phyloP scores from a whole-genome alignment of 2,797 vertebrate species.

The Pangasius macronema region DNA sequence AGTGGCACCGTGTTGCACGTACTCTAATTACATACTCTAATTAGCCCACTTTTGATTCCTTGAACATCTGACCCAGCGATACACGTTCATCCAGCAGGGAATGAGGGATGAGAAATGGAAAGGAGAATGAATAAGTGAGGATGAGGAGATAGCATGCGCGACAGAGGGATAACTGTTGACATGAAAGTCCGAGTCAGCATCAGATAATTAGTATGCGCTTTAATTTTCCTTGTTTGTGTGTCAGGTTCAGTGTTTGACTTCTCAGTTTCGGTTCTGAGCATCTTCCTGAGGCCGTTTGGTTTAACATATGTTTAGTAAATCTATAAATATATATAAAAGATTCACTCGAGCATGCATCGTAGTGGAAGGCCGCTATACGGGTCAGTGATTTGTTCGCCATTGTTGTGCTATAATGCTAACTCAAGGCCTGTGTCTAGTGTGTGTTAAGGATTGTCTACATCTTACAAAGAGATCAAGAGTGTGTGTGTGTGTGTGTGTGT shows the following conservation, averaged over 20 bases:
- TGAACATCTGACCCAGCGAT: conserved; percentile 34
- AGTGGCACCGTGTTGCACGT: background rate
- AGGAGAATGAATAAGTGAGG: conserved; percentile 9
- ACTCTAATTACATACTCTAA: conserved; percentile 29
- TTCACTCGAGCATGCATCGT: background rate
- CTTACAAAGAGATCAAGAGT: conserved; percentile 7
- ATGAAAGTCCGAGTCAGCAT: background rate
- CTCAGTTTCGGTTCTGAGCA: background rate
- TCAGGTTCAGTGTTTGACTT: background rate
- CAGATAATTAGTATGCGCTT: background rate
- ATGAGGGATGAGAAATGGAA: conserved; percentile 14
- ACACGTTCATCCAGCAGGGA: background rate
- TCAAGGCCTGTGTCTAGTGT: conserved; percentile 41
- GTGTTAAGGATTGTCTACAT: background rate
- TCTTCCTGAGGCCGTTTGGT: background rate
- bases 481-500: conserved; percentile 15
- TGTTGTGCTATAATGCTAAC: conserved; percentile 51
- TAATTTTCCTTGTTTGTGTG: background rate
- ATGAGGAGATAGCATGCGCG: conserved; percentile 5
- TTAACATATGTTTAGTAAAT: background rate
- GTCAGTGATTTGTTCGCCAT: conserved; percentile 65
- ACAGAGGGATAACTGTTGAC: conserved; percentile 30
- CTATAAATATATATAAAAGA: background rate
- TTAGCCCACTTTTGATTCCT: conserved; percentile 36
- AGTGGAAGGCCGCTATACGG: conserved; percentile 58